Evolutionary conservation across 2,113 vertebrate genomes (phyloP).

Genomic region (Otolemur garnettii): DNA sequence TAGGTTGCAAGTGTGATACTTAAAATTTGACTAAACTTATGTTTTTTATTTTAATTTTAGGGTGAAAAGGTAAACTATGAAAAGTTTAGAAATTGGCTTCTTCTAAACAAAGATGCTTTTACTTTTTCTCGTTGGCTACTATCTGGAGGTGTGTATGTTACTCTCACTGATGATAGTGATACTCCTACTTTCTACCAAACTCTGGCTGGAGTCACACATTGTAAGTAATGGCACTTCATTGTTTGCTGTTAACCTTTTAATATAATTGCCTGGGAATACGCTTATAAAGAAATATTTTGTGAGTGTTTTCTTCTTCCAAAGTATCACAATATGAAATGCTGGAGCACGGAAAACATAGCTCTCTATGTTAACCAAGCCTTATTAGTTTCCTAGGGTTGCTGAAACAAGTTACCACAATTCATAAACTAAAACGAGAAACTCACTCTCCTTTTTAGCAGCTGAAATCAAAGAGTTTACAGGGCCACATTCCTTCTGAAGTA

Average conservation of each 20-base stretch:
- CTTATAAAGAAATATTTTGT: constrained; percentile 1
- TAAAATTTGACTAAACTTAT: constrained; percentile 65
- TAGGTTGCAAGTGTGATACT: constrained; percentile 15
- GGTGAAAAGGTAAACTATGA: constrained; percentile 99
- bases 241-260: constrained; percentile 58
- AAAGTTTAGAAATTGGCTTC: constrained; percentile 97
- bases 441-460: not conserved
- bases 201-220: constrained; percentile 98
- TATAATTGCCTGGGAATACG: constrained; percentile 52
- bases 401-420: constrained; percentile 17
- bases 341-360: not conserved
- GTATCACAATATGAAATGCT: constrained; percentile 40
- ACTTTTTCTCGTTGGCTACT: constrained; percentile 98
- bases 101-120: constrained; percentile 98
- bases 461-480: not conserved
- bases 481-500: not conserved
- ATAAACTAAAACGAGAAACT: constrained; percentile 38
- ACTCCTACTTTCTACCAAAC: constrained; percentile 99
- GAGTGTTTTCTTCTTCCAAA: constrained; percentile 31
- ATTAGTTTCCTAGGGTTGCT: constrained; percentile 37
- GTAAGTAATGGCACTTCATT: constrained; percentile 90
- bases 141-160: constrained; percentile 97
- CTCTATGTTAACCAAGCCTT: constrained; percentile 1
- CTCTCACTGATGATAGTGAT: constrained; percentile 98
- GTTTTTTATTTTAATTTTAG: constrained; percentile 85